Evolutionary conservation across 2,113 vertebrate genomes (phyloP).

Genomic region (Microcebus tavaratra): DNA sequence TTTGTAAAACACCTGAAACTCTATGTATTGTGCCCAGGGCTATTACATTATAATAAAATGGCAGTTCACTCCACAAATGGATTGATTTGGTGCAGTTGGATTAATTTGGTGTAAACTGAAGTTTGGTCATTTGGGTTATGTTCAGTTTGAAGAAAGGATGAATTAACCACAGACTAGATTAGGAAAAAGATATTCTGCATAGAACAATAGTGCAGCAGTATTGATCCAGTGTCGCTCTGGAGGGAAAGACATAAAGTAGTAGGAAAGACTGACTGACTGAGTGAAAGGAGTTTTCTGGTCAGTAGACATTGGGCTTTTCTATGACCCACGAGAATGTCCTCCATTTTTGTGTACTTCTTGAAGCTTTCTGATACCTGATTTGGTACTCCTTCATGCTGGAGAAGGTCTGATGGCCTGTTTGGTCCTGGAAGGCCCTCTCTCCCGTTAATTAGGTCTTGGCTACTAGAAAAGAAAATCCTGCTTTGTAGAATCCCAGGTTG

Average conservation of each 20-base stretch:
- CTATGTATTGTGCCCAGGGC: not conserved
- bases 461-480: not conserved
- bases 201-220: not conserved
- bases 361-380: not conserved
- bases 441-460: not conserved
- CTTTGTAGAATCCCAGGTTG: not conserved
- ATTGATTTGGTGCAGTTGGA: not conserved
- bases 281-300: not conserved
- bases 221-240: not conserved
- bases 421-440: not conserved
- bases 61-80: not conserved
- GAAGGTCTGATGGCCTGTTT: not conserved
- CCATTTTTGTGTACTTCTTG: not conserved
- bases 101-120: not conserved
- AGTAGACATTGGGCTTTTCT: not conserved
- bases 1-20: not conserved
- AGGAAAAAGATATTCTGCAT: not conserved
- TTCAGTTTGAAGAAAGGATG: not conserved
- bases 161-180: not conserved
- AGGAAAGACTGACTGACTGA: not conserved
- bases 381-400: not conserved
- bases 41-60: not conserved
- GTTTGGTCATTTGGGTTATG: not conserved
- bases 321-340: not conserved
- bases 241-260: not conserved